Base-by-base conservation (phyloP, 2,113 vertebrate genomes). In the Spermophilus dauricus region DNA sequence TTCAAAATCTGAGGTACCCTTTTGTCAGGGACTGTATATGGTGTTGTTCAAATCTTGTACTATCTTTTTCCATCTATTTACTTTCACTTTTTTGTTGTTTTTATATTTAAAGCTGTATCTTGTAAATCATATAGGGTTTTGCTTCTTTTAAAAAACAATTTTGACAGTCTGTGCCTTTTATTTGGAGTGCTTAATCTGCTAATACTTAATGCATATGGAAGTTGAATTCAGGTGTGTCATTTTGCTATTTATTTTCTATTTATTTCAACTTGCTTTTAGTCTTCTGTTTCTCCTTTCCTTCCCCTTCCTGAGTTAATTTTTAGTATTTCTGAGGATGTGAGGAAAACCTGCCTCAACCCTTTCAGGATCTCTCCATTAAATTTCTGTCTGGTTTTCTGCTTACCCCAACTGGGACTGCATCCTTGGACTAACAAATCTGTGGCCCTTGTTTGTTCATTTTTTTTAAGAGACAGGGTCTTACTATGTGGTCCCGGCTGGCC, bases 351-450 rank as follows among this genome's bases (percentile, higher is more conserved):
- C 42, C 86, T 53, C 73, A 77, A n/a, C n/a, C 53, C 42, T 89
- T 78, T 14, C 24, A 89, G 45, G 28, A 32, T 37, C 65, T 86
- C 42, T 13, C 12, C 53, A 34, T 45, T 53, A 80, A 42, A 78
- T 73, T 89, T 89, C 42, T 85, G 61, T n/a, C 85, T 90, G 53
- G 22, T 93, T 37, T 80, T 22, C 51, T 80, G 53, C 42, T 93
- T 56, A 53, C 20, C 11, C 22, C 63, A 85, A 76, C n/a, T 80
- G 51, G 73, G 63, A 85, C n/a, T 85, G 30, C n/a, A 56, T 78
- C 24, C 26, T 72, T 42, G 34, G 42, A 72, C 34, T 80, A 93
- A 80, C 28, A 80, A 85, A 89, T 14, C 24, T 51, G 9, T n/a
- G 65, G 32, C 4, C 26, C 37, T 88, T 77, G 11, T 30, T 53